Base-by-base conservation (phyloP, 2,888 invertebrate genomes). In the Meteorus cinctellus region DNA sequence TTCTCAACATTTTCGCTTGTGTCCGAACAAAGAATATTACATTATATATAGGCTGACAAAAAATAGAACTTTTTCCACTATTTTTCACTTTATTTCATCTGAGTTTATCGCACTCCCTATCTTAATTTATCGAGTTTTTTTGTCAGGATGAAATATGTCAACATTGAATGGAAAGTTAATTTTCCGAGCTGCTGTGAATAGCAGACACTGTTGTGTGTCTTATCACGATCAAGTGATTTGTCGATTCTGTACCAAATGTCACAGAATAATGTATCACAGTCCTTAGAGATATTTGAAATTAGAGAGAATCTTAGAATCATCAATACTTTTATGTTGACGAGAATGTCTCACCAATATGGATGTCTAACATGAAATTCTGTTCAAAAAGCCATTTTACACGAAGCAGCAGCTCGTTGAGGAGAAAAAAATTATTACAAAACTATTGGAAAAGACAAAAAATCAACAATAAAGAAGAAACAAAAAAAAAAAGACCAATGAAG, bases 11-110 rank as follows among this genome's bases (percentile, higher is more conserved):
- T 63, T 24, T 76, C 24, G 60, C 41, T 65, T 70, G 27, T 72
- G 71, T 63, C 72, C 72, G 31, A 72, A 41, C 62, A 62, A 67
- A 76, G 66, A 66, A 31, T 66, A 65, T 75, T 75, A 71, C 65
- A 48, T 55, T 55, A 55, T 55, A 67, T 60, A 60, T 36, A 51
- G 55, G 63, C n/a, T 34, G 55, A 19, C n/a, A 5, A 55, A 60
- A 63, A 48, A 62, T 27, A 48, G 72, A 74, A 76, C 41, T 65
- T 71, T 16, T 31, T 31, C 55, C 65, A 24, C 29, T 34, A 48
- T 16, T 31, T 63, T 71, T 69, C 59, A 69, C 55, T 69, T 69
- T 8, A 19, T 55, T 24, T 55, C 55, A 55, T 55, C 8, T 55
- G 8, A 55, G 19, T 55, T 48, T 67, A 67, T 67, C 34, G 34